Percentiles rank a stretch among this genome's conserved stretches.
Conservation (phyloP, 2,888 invertebrate species). For the Pristionchus fissidentatus region DNA sequence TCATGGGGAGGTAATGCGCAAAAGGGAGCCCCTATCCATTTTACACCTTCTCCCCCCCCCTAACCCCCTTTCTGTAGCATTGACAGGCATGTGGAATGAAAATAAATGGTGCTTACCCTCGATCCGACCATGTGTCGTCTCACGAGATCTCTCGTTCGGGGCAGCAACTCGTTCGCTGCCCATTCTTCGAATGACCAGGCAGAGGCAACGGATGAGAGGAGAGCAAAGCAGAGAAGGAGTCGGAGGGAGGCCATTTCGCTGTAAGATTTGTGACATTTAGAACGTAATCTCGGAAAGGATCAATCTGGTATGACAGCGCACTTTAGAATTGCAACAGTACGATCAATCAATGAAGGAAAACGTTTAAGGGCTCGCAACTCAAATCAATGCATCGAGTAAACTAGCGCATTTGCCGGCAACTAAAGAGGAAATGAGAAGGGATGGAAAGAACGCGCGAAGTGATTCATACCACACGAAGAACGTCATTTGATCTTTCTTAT, state of each 20-base stretch:
- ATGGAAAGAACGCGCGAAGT: not conserved
- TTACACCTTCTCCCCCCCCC: no score
- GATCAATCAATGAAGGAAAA: not conserved
- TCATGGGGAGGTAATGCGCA: no score
- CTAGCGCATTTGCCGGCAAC: not conserved
- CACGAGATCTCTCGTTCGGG: constrained; percentile 32
- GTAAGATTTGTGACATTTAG: not conserved
- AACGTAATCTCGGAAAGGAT: no score
- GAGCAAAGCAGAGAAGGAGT: not conserved
- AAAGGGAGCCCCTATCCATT: not conserved
- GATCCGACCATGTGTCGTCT: constrained; percentile 40
- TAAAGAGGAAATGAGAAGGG: not conserved
- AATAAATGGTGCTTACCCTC: not conserved
- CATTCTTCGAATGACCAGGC: constrained; percentile 46
- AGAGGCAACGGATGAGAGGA: not conserved
- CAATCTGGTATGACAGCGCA: no score
- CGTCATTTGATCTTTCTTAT: not conserved
- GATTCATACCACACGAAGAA: not conserved
- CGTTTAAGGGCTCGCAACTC: not conserved
- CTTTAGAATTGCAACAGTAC: no score
- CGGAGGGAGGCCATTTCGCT: constrained; percentile 36
- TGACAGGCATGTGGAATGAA: no score
- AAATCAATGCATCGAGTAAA: not conserved
- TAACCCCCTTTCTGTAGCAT: no score
- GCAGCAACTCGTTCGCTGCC: constrained; percentile 20